Percentiles rank a stretch among this genome's conserved stretches.
phyloP scores from a whole-genome alignment of 2,888 invertebrate species.

The Poecilus cupreus region DNA sequence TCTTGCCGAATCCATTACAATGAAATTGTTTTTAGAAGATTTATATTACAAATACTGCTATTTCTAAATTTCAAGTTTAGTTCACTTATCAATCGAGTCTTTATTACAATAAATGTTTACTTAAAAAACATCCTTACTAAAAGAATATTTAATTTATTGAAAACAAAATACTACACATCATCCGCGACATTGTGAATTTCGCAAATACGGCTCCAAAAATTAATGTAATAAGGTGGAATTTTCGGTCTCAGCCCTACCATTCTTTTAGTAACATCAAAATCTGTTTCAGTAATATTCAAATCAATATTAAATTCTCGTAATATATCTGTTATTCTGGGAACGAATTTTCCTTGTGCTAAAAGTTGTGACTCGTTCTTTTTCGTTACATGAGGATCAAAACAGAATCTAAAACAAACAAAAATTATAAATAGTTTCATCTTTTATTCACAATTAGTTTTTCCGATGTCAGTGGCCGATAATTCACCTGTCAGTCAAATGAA shows the following conservation, averaged over 20 bases:
- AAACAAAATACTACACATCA: neutral
- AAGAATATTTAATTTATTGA: too few relatives aligned
- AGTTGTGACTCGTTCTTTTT: constrained; percentile 6
- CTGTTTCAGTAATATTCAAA: constrained; percentile 64
- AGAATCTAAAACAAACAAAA: constrained; percentile 18
- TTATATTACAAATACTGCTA: too few relatives aligned
- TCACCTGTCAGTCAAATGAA: too few relatives aligned
- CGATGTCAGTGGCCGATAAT: too few relatives aligned
- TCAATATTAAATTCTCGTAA: constrained; percentile 57
- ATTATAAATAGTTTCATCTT: too few relatives aligned
- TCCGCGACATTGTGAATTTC: constrained; percentile 61
- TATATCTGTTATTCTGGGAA: neutral
- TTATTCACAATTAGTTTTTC: too few relatives aligned
- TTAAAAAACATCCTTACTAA: too few relatives aligned
- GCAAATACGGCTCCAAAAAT: constrained; percentile 67
- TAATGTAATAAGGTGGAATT: constrained; percentile 66
- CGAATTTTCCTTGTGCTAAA: neutral
- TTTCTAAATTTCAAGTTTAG: too few relatives aligned
- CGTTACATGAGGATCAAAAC: constrained; percentile 5
- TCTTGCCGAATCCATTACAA: too few relatives aligned
- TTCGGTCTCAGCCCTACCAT: constrained; percentile 36
- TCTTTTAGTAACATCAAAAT: constrained; percentile 65
- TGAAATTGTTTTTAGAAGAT: too few relatives aligned
- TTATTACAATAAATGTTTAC: too few relatives aligned
- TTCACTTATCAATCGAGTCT: too few relatives aligned